Evolutionary conservation across 2,888 invertebrate genomes (phyloP).

Genomic region (Calameuta pallipes): DNA sequence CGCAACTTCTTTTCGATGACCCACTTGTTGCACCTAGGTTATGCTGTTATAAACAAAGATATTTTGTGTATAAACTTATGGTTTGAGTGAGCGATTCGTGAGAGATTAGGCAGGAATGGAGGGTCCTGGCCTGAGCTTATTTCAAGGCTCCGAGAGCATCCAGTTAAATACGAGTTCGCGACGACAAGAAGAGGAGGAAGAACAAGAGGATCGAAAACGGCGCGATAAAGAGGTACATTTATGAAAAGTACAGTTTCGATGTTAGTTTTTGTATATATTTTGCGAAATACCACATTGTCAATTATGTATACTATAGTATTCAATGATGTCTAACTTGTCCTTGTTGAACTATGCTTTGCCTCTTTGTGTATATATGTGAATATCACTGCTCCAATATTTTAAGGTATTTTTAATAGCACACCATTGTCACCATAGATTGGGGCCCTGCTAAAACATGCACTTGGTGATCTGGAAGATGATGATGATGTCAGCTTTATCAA

Average conservation of each 20-base stretch:
- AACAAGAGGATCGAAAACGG: slow-evolving; percentile 77
- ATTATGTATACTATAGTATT: neutral
- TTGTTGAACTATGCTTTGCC: neutral
- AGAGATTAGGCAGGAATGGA: slow-evolving; percentile 53
- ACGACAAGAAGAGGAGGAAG: slow-evolving; percentile 75
- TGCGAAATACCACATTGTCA: neutral
- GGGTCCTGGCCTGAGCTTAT: slow-evolving; percentile 77
- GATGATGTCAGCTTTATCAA: slow-evolving; percentile 74
- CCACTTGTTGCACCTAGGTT: slow-evolving; percentile 63
- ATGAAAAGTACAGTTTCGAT: slow-evolving; percentile 8
- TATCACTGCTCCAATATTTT: neutral
- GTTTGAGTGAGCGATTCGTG: slow-evolving; percentile 40
- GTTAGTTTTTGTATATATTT: slow-evolving; percentile 25
- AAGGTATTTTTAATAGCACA: neutral
- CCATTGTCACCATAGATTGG: slow-evolving; percentile 68
- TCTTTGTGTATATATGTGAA: neutral
- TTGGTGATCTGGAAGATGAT: slow-evolving; percentile 77
- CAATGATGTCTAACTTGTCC: neutral
- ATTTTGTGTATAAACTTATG: slow-evolving; percentile 50
- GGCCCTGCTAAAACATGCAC: slow-evolving; percentile 74
- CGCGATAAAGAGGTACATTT: slow-evolving; percentile 74
- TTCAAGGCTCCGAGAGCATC: slow-evolving; percentile 76
- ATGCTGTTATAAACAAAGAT: slow-evolving; percentile 63
- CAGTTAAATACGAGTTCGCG: slow-evolving; percentile 75
- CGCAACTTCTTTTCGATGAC: slow-evolving; percentile 41